phyloP scores from a whole-genome alignment of 2,888 invertebrate species.

The Elysia crispata region DNA sequence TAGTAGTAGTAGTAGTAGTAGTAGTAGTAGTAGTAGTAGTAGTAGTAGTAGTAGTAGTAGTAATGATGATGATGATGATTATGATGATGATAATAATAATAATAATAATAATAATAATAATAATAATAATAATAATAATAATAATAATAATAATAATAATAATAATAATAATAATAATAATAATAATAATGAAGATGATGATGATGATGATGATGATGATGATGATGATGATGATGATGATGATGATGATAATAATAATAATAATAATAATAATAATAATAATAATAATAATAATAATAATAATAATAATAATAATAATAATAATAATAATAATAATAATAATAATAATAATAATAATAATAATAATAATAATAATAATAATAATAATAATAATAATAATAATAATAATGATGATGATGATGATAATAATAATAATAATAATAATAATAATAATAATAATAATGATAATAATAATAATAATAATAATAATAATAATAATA shows the following conservation, averaged over 20 bases:
- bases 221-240: neutral
- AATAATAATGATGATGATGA: neutral
- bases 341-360: neutral
- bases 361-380: neutral
- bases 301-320: neutral
- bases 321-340: neutral
- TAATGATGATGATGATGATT: neutral
- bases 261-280: neutral
- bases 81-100: neutral
- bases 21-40: slow-evolving; percentile 28
- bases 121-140: neutral
- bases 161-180: neutral
- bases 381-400: neutral
- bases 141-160: neutral
- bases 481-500: neutral
- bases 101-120: neutral
- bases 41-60: slow-evolving; percentile 24
- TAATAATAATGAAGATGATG: neutral
- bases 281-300: neutral
- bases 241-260: neutral
- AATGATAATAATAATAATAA: neutral
- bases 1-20: neutral
- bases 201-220: no score
- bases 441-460: neutral
- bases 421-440: neutral